These are phyloP conservation scores for Dascillus cervinus DNA, from an alignment of 2,888 invertebrate genomes.

Conservation along the genomic window DNA sequence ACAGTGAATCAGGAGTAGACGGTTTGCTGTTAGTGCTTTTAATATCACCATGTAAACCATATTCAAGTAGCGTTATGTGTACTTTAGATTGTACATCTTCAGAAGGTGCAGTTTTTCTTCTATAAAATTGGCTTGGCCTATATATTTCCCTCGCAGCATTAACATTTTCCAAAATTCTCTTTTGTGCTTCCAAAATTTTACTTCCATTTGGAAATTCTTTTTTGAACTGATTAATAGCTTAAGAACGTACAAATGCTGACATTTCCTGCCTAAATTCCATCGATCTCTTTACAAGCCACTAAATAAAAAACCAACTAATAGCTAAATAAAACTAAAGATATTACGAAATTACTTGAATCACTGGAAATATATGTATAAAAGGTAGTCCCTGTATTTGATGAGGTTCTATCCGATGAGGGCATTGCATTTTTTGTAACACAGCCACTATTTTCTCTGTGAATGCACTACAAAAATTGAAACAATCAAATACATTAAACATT, in stretches of 20 bases:
- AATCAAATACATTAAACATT: too few relatives aligned
- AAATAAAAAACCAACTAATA: conserved; percentile 15
- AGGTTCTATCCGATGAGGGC: conserved; percentile 88
- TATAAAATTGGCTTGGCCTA: conserved; percentile 67
- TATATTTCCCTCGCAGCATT: conserved; percentile 58
- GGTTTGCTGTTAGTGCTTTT: conserved; percentile 10
- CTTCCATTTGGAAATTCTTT: conserved; percentile 59
- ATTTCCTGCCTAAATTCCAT: conserved; percentile 83
- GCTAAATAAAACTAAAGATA: too few relatives aligned
- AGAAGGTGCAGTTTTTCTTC: conserved; percentile 58
- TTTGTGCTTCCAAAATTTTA: conserved; percentile 49
- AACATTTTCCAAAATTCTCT: conserved; percentile 54
- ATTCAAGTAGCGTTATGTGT: conserved; percentile 79
- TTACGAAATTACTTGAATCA: conserved; percentile 64
- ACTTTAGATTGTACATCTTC: conserved; percentile 66
- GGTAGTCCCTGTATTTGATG: conserved; percentile 98
- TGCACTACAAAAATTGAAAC: conserved; percentile 54
- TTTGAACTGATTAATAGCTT: conserved; percentile 78
- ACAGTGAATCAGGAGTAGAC: conserved; percentile 11
- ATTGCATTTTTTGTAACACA: conserved; percentile 85
- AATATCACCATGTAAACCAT: conserved; percentile 53
- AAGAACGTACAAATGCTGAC: conserved; percentile 72
- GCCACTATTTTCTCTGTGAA: conserved; percentile 95
- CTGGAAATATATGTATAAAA: conserved; percentile 90
- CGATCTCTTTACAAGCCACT: conserved; percentile 96